These are phyloP conservation scores for Drosophila navojoa DNA, from an alignment of 1,140 invertebrate genomes.

Conservation along the genomic window DNA sequence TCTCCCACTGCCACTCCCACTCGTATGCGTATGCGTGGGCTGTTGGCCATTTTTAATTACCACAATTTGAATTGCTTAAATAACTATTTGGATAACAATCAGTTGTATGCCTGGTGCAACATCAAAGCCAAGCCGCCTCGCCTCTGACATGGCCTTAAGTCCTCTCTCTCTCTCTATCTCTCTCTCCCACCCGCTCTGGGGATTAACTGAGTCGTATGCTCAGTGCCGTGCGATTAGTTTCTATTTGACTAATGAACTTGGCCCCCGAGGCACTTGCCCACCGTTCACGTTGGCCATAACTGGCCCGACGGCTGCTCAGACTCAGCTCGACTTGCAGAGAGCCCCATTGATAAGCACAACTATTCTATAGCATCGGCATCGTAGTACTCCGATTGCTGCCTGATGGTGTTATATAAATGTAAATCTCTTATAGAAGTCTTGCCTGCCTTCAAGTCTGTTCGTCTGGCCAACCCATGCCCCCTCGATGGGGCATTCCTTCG, in stretches of 20 bases:
- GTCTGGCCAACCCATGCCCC: background rate
- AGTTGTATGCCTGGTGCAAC: slow-evolving; percentile 42
- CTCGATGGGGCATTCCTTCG: background rate
- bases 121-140: slow-evolving; percentile 13
- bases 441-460: background rate
- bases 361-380: no score
- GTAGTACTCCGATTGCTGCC: no score
- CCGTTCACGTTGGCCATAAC: background rate
- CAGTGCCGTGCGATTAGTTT: slow-evolving; percentile 17
- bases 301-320: background rate
- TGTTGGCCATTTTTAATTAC: slow-evolving; percentile 77
- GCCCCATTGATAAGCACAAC: background rate
- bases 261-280: background rate
- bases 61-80: slow-evolving; percentile 81
- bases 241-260: slow-evolving; percentile 46
- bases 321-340: background rate
- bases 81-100: slow-evolving; percentile 79
- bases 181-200: background rate
- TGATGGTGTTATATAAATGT: no score
- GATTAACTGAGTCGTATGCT: slow-evolving; percentile 21
- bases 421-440: background rate
- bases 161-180: background rate
- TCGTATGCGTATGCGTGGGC: slow-evolving; percentile 17
- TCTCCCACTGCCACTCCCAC: no score
- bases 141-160: slow-evolving; percentile 12